Evolutionary conservation across 1,140 invertebrate genomes (phyloP).

Genomic region (Papilio helenus): DNA sequence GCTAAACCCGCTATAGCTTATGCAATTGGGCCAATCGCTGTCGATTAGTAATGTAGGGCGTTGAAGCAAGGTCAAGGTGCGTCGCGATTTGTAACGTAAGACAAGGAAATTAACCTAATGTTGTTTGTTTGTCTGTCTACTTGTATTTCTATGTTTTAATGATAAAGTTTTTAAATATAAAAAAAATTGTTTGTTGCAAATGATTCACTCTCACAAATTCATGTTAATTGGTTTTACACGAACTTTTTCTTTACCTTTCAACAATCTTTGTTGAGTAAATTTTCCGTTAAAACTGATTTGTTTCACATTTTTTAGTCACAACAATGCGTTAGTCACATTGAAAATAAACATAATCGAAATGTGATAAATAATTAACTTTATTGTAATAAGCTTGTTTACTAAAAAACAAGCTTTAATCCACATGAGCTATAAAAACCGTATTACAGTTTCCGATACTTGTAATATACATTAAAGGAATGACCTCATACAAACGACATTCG

Average conservation of each 20-base stretch:
- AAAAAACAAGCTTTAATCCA: neutral
- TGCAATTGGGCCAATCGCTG: neutral
- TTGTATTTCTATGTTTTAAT: neutral
- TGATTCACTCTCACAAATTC: neutral
- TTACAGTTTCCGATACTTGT: slow-evolving; percentile 5
- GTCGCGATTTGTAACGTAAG: neutral
- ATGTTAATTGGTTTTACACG: slow-evolving; percentile 13
- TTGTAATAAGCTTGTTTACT: neutral
- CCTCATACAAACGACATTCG: slow-evolving; percentile 12
- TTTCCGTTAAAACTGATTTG: neutral
- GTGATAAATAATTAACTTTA: neutral
- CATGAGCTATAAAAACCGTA: neutral
- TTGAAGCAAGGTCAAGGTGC: slow-evolving; percentile 39
- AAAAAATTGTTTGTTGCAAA: neutral
- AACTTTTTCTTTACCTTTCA: neutral
- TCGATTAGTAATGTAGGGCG: slow-evolving; percentile 36
- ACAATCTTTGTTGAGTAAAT: neutral
- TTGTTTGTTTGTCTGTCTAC: neutral
- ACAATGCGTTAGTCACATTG: no score
- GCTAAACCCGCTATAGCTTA: neutral
- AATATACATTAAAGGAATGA: slow-evolving; percentile 21
- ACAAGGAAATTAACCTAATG: neutral
- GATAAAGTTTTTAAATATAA: neutral
- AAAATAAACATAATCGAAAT: neutral
- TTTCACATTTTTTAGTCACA: no score